These are phyloP conservation scores for Microctonus hyperodae DNA, from an alignment of 2,888 invertebrate species.

Conservation along the genomic window DNA sequence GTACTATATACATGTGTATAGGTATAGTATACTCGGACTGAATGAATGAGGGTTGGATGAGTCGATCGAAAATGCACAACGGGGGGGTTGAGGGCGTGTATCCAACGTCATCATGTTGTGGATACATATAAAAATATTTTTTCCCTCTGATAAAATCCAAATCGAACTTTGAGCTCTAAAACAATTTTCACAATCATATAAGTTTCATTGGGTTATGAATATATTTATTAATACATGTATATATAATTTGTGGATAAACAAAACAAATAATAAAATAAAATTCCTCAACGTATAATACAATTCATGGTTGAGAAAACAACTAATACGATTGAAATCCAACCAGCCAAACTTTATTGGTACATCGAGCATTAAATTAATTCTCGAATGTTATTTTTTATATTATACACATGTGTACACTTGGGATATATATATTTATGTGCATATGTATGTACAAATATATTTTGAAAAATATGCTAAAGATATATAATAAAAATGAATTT, in stretches of 20 bases:
- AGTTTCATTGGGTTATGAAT: no score
- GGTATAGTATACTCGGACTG: neutral
- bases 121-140: no score
- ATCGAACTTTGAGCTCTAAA: neutral
- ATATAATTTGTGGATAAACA: neutral
- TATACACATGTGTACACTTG: no score
- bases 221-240: no score
- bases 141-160: neutral
- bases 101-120: neutral
- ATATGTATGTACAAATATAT: no score
- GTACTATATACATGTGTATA: neutral
- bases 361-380: conserved; percentile 26
- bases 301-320: neutral
- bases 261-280: neutral
- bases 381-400: no score
- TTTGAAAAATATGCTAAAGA: neutral
- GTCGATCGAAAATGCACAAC: conserved; percentile 1
- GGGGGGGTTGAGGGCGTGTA: neutral
- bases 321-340: conserved; percentile 9
- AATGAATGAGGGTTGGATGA: neutral
- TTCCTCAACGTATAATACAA: neutral
- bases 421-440: neutral
- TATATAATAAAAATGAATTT: neutral
- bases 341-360: conserved; percentile 8
- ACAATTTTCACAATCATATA: neutral